phyloP scores from a whole-genome alignment of 2,888 invertebrate genomes.

The Agrotis exclamationis region DNA sequence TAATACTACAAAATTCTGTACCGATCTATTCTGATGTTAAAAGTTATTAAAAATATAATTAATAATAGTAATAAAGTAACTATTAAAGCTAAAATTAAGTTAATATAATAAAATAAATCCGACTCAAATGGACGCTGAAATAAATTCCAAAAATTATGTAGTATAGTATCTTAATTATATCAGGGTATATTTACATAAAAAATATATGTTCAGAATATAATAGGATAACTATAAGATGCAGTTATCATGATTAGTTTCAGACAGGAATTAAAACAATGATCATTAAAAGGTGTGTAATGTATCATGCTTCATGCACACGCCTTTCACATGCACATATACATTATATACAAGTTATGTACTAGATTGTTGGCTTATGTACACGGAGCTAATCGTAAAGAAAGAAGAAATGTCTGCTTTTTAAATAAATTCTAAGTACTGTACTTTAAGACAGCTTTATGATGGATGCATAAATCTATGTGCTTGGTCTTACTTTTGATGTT shows the following conservation, averaged over 20 bases:
- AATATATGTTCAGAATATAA: slow-evolving; percentile 23
- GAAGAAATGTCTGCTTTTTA: neutral
- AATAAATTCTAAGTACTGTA: too few relatives aligned
- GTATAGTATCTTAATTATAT: neutral
- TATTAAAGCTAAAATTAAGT: neutral
- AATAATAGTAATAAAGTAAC: neutral
- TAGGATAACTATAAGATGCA: slow-evolving; percentile 18
- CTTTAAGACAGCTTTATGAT: too few relatives aligned
- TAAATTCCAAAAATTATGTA: neutral
- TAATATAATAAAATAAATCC: neutral
- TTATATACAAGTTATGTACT: slow-evolving; percentile 23
- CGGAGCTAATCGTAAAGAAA: neutral
- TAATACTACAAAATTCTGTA: slow-evolving; percentile 1
- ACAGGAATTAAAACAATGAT: slow-evolving; percentile 16
- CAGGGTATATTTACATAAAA: slow-evolving; percentile 31
- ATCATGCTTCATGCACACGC: slow-evolving; percentile 58
- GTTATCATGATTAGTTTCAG: slow-evolving; percentile 29
- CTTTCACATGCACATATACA: slow-evolving; percentile 50
- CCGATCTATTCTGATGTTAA: neutral
- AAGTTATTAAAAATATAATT: neutral
- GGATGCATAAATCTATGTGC: neutral
- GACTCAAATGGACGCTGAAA: neutral
- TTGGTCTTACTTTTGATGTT: neutral
- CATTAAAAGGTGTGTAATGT: slow-evolving; percentile 27
- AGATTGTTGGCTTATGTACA: slow-evolving; percentile 18